Conservation (phyloP, 2,797 vertebrate species). For the Neosalanx taihuensis region DNA sequence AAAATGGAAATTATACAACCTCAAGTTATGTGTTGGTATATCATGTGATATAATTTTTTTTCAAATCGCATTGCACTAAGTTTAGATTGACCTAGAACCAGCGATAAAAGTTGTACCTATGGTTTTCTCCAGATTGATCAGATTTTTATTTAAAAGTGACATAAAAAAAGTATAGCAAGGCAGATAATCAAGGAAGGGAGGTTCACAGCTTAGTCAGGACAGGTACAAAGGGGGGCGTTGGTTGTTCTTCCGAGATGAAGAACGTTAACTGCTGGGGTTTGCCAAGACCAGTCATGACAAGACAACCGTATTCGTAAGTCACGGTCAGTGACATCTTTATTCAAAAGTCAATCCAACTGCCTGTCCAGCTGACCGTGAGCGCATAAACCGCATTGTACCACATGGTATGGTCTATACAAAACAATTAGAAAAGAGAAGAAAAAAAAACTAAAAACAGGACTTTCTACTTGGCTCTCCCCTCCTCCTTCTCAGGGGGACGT, state of each 20-base stretch:
- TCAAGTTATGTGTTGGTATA: too few species aligned
- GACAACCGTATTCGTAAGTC: conserved; percentile 1
- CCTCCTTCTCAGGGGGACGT: not conserved
- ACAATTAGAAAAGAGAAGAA: conserved; percentile 32
- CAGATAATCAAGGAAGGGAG: too few species aligned
- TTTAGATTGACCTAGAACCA: too few species aligned
- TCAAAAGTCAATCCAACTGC: conserved; percentile 50
- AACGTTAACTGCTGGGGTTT: not conserved
- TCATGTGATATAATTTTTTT: too few species aligned
- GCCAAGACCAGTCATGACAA: not conserved
- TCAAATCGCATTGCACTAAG: too few species aligned
- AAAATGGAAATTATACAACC: too few species aligned
- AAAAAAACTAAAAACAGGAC: not conserved
- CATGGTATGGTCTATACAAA: conserved; percentile 54
- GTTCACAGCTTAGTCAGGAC: too few species aligned
- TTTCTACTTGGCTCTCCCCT: conserved; percentile 15
- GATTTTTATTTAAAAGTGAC: too few species aligned
- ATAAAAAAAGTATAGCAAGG: too few species aligned
- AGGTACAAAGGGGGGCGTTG: not conserved
- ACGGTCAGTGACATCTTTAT: conserved; percentile 62
- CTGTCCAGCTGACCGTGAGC: conserved; percentile 28
- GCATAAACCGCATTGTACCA: conserved; percentile 45
- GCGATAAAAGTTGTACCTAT: too few species aligned
- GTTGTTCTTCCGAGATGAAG: not conserved
- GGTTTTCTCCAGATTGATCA: too few species aligned